phyloP scores from a whole-genome alignment of 2,113 vertebrate species.

The Sardina pilchardus region DNA sequence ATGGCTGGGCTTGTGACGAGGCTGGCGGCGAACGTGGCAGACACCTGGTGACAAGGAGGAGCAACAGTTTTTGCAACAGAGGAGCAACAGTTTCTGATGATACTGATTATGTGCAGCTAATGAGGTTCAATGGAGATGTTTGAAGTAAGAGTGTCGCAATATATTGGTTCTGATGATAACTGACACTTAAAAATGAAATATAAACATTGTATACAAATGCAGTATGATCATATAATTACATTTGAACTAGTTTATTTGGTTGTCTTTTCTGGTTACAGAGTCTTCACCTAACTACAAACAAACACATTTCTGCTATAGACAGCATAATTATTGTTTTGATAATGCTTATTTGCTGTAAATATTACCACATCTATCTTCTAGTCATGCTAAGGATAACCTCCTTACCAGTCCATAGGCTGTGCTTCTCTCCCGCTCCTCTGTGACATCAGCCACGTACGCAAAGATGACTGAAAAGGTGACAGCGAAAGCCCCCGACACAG shows the following conservation, averaged over 20 bases:
- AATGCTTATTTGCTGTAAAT: too few relatives aligned
- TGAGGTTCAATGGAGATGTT: not conserved
- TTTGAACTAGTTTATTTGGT: too few relatives aligned
- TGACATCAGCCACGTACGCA: slow-evolving; percentile 93
- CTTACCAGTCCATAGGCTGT: slow-evolving; percentile 92
- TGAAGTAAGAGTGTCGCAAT: too few relatives aligned
- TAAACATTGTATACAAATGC: too few relatives aligned
- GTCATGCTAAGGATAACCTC: not conserved
- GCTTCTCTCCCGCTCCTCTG: slow-evolving; percentile 85
- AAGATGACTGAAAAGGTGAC: slow-evolving; percentile 98
- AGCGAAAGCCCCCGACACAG: slow-evolving; percentile 90
- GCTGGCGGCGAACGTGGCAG: slow-evolving; percentile 93
- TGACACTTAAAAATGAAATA: too few relatives aligned
- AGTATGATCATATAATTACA: too few relatives aligned
- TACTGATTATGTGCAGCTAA: not conserved
- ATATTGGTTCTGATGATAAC: too few relatives aligned
- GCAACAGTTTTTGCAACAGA: too few relatives aligned
- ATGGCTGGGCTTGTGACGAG: slow-evolving; percentile 92
- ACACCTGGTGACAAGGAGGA: slow-evolving; percentile 75
- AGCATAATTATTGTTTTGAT: too few relatives aligned
- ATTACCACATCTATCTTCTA: not conserved
- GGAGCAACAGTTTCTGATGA: not conserved
- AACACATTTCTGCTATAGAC: too few relatives aligned
- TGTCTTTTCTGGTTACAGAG: too few relatives aligned
- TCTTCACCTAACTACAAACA: too few relatives aligned